phyloP scores from a whole-genome alignment of 2,797 vertebrate genomes.

The Rhabdophis nuchalis region DNA sequence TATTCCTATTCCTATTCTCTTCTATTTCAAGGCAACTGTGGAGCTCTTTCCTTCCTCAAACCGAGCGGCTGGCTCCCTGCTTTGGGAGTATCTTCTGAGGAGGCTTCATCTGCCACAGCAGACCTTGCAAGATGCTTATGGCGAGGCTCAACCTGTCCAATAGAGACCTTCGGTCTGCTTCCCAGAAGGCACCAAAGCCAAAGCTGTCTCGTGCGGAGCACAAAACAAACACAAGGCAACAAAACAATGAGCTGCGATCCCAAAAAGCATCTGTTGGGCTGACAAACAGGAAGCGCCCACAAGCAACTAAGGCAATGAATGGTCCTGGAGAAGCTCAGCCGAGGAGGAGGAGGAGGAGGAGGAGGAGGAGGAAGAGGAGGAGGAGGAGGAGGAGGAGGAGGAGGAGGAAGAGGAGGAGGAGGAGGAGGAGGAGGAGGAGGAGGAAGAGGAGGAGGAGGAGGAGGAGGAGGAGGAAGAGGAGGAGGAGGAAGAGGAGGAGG shows the following conservation, averaged over 20 bases:
- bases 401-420: too few species aligned
- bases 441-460: too few species aligned
- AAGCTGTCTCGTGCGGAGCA: neutral
- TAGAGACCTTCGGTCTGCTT: neutral
- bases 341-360: too few species aligned
- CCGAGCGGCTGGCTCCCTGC: neutral
- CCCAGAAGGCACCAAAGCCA: neutral
- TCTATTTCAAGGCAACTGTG: neutral
- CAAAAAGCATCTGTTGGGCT: neutral
- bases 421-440: too few species aligned
- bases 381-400: too few species aligned
- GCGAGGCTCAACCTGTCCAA: neutral
- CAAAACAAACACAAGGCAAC: neutral
- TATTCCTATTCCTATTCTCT: too few species aligned
- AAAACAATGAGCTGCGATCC: neutral
- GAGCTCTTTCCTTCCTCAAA: neutral
- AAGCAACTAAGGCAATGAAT: neutral
- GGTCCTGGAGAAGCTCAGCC: neutral
- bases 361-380: too few species aligned
- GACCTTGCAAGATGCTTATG: neutral
- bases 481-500: too few species aligned
- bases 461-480: too few species aligned
- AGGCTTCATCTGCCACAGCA: neutral
- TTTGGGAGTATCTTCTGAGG: neutral
- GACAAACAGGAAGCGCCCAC: neutral